phyloP scores from a whole-genome alignment of 2,113 vertebrate genomes.

The Rhabdornis inornatus region DNA sequence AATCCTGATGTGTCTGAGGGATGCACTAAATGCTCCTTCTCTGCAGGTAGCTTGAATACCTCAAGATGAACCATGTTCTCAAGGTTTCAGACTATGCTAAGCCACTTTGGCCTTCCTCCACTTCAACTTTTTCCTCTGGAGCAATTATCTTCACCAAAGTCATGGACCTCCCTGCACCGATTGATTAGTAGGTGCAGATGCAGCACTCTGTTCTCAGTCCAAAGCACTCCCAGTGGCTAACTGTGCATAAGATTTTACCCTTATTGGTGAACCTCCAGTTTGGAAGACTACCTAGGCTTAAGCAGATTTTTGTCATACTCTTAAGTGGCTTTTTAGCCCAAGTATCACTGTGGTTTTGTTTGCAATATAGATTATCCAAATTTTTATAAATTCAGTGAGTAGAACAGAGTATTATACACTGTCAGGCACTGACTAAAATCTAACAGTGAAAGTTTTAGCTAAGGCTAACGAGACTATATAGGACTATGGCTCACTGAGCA shows the following conservation, averaged over 20 bases:
- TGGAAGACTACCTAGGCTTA: constrained; percentile 36
- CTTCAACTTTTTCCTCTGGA: not conserved
- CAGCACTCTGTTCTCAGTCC: constrained; percentile 3
- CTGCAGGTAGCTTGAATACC: constrained; percentile 40
- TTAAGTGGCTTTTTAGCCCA: constrained; percentile 23
- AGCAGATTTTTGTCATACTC: constrained; percentile 8
- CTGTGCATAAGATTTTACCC: not conserved
- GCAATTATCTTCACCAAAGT: constrained; percentile 30
- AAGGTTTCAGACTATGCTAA: constrained; percentile 53
- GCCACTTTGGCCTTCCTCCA: constrained; percentile 31
- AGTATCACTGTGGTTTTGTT: constrained; percentile 55
- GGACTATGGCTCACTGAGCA: constrained; percentile 7
- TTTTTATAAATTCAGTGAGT: not conserved
- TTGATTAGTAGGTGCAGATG: not conserved
- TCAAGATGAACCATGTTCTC: constrained; percentile 30
- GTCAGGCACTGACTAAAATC: constrained; percentile 13
- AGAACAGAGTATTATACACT: not conserved
- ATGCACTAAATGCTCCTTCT: constrained; percentile 1
- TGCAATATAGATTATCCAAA: constrained; percentile 5
- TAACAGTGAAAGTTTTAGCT: constrained; percentile 8
- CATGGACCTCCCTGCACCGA: not conserved
- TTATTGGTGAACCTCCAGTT: not conserved
- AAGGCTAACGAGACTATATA: not conserved
- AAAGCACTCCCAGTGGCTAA: constrained; percentile 20
- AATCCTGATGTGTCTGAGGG: not conserved